Evolutionary conservation across 2,888 invertebrate species (phyloP), one percentile per base, ranked within the genome.

Genomic region (Chrysotoxum bicinctum): DNA sequence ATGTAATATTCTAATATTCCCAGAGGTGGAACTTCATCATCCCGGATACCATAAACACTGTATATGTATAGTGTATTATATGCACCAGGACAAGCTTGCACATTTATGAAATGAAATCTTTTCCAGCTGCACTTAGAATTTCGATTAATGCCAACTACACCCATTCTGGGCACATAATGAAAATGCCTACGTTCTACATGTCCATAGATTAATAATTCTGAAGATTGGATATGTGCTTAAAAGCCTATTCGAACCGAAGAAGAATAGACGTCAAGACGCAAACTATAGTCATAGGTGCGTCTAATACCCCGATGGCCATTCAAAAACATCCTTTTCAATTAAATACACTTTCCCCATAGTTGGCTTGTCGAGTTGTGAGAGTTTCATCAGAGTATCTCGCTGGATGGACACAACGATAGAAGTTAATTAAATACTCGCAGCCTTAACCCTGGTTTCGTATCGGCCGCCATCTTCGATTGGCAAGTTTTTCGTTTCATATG

Each of bases 391-490:
- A 8, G 7, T 9, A 37, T 45, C 64, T 21, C 26, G 30, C 43
- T 43, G 74, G 56, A 72, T 37, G 23, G 16, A 23, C 4, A 50
- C 54, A 30, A 30, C 37, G 52, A 54, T 75, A 37, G 62, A 69
- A 75, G 30, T 68, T 84, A 84, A 84, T 80, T 84, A 75, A 74
- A 75, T 69, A 16, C 50, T 37, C 35, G 23, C 37, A 35, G 64
- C 45, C 58, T 56, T 26, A 32, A 68, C 9, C 26, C 58, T 23
- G 21, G 6, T 35, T 54, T 23, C 23, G 43, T 64, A 66, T 81
- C 66, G 48, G 45, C 50, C n/a, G 43, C 9, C 72, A 82, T 70
- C 66, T 77, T 21, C 43, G 58, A 68, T 54, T 70, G 48, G 62
- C 21, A 62, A 56, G 32, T 76, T 72, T 64, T 66, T 21, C 9